These are phyloP conservation scores for Pterostichus madidus DNA, from an alignment of 2,888 invertebrate species.

Conservation along the genomic window DNA sequence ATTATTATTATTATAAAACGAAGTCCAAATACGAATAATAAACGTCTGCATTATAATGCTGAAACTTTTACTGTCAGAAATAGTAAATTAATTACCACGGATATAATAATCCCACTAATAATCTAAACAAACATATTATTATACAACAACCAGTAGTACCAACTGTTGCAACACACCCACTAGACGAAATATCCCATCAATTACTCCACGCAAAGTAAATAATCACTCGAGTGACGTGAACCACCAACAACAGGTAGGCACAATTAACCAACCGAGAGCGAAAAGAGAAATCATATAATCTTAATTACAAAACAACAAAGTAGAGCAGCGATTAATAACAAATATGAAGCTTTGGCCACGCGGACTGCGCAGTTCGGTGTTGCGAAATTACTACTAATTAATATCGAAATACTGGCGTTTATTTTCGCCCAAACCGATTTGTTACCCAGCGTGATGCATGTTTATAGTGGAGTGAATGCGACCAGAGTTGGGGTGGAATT, in stretches of 20 bases:
- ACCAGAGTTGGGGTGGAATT: conserved; percentile 12
- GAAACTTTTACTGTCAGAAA: conserved; percentile 1
- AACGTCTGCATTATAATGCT: conserved; percentile 1
- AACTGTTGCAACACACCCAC: conserved; percentile 41
- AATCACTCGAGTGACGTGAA: conserved; percentile 24
- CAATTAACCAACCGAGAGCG: conserved; percentile 29
- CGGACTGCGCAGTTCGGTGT: conserved; percentile 1
- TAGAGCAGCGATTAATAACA: conserved; percentile 51
- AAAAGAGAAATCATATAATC: conserved; percentile 51
- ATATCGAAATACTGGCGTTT: conserved; percentile 48
- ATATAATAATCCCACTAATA: conserved; percentile 37
- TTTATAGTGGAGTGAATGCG: background rate
- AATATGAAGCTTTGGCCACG: conserved; percentile 32
- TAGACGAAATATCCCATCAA: conserved; percentile 7
- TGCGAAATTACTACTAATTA: conserved; percentile 49
- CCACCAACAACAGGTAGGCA: conserved; percentile 47
- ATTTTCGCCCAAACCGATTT: conserved; percentile 52
- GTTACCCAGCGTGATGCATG: conserved; percentile 49
- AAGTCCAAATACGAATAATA: background rate
- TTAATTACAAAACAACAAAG: conserved; percentile 53
- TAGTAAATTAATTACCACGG: conserved; percentile 31
- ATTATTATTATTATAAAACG: background rate
- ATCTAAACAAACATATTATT: conserved; percentile 39
- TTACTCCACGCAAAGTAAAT: conserved; percentile 33
- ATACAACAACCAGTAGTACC: conserved; percentile 15